Conservation (phyloP, 2,113 vertebrate species). For the Callaeas wilsoni region DNA sequence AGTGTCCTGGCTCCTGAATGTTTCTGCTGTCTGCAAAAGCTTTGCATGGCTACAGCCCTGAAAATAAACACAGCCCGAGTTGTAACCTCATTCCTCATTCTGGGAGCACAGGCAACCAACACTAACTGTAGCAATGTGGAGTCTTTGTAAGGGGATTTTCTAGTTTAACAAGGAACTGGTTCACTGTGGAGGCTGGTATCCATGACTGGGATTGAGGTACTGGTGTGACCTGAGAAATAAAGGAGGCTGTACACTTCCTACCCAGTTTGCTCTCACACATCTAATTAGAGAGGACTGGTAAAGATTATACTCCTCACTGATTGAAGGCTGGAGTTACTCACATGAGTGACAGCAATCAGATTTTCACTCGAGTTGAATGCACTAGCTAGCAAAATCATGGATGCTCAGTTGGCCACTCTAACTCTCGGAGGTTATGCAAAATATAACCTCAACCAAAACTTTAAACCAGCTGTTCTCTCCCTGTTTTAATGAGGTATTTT, state of each 20-base stretch:
- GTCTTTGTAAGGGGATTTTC: background rate
- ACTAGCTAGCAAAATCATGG: background rate
- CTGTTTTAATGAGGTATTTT: fast-evolving
- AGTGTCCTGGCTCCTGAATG: background rate
- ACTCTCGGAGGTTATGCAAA: background rate
- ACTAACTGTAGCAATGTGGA: background rate
- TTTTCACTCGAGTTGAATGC: background rate
- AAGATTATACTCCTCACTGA: background rate
- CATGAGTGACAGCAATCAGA: background rate
- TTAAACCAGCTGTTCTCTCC: background rate
- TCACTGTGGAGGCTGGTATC: background rate
- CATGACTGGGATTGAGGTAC: background rate
- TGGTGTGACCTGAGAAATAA: background rate
- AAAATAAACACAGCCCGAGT: background rate
- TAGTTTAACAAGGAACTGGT: background rate
- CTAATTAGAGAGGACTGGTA: background rate
- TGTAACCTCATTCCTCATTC: background rate
- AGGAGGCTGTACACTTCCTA: background rate
- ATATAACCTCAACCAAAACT: background rate
- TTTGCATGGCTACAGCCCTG: background rate
- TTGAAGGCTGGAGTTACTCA: background rate
- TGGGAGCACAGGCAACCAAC: background rate
- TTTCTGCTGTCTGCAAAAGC: background rate
- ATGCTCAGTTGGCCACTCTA: background rate
- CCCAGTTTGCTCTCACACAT: background rate